A percentile compares a stretch with the other conserved stretches of the same genome.
phyloP scores from a whole-genome alignment of 30 jellyfish, hydroid and myxozoan genomes.

The Aurelia aurita region DNA sequence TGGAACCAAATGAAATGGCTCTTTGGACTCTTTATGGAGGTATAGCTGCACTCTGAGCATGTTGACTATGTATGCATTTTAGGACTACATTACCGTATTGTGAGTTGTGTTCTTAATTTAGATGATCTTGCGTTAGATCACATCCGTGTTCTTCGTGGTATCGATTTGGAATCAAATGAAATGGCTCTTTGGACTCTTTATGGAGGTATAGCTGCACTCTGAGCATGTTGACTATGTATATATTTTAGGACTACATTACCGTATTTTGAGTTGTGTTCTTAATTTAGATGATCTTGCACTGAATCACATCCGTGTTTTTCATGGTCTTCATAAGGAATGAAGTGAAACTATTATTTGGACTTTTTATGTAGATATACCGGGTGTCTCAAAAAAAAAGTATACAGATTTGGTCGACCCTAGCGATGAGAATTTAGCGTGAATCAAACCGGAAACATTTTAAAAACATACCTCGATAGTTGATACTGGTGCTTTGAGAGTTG shows the following conservation, averaged over 20 bases:
- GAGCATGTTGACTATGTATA: background rate
- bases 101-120: too few relatives aligned
- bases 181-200: conserved; percentile 56
- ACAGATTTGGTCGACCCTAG: too few relatives aligned
- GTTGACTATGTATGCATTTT: too few relatives aligned
- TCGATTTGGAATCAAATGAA: conserved; percentile 6
- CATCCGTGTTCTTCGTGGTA: conserved; percentile 41
- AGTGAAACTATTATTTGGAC: conserved; percentile 52
- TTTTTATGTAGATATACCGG: conserved; percentile 62
- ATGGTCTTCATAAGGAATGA: conserved; percentile 2
- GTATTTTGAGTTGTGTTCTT: too few relatives aligned
- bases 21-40: conserved; percentile 75
- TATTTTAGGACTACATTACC: too few relatives aligned
- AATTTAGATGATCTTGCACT: conserved; percentile 52
- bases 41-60: conserved; percentile 46
- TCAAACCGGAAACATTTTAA: too few relatives aligned
- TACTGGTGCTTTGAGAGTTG: too few relatives aligned
- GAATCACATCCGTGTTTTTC: conserved; percentile 56
- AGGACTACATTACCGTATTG: too few relatives aligned
- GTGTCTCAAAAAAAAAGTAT: too few relatives aligned
- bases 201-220: conserved; percentile 72
- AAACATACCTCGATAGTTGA: too few relatives aligned
- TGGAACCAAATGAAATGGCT: conserved; percentile 23
- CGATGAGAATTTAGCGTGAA: too few relatives aligned
- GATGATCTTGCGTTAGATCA: conserved; percentile 63